Conservation (phyloP, 2,113 vertebrate genomes). For the Haplochromis burtoni region DNA sequence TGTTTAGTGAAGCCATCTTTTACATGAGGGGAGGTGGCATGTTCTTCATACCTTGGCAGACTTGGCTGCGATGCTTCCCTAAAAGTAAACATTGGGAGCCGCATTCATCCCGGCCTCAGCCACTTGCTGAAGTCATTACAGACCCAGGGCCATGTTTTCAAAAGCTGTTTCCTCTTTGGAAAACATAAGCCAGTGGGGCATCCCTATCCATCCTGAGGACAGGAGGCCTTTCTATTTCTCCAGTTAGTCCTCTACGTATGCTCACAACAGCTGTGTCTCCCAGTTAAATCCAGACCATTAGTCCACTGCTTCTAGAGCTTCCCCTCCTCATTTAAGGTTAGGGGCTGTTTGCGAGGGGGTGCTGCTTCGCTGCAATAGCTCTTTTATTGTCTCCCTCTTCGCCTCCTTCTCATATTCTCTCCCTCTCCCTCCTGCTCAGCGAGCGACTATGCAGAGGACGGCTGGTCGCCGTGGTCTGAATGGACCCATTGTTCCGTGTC, state of each 20-base stretch:
- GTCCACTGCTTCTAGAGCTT: slow-evolving; percentile 48
- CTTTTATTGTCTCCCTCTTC: slow-evolving; percentile 60
- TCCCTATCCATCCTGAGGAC: slow-evolving; percentile 34
- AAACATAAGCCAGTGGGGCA: slow-evolving; percentile 42
- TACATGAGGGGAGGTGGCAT: slow-evolving; percentile 28
- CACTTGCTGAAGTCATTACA: slow-evolving; percentile 46
- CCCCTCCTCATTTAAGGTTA: slow-evolving; percentile 32
- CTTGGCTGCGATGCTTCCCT: not conserved
- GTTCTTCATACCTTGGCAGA: slow-evolving; percentile 31
- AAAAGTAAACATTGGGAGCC: slow-evolving; percentile 33
- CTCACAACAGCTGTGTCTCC: slow-evolving; percentile 26
- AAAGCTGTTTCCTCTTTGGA: slow-evolving; percentile 48
- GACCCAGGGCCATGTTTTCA: slow-evolving; percentile 34
- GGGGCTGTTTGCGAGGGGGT: slow-evolving; percentile 25
- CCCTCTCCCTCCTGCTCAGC: slow-evolving; percentile 66
- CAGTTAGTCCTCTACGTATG: not conserved
- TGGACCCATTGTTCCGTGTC: slow-evolving; percentile 97
- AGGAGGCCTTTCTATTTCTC: slow-evolving; percentile 26
- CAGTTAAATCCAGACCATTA: slow-evolving; percentile 63
- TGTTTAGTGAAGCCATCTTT: slow-evolving; percentile 26
- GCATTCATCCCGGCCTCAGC: slow-evolving; percentile 16
- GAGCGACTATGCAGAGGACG: slow-evolving; percentile 91
- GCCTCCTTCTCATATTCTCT: slow-evolving; percentile 30
- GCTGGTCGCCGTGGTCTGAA: slow-evolving; percentile 98
- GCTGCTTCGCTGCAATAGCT: slow-evolving; percentile 54